These are phyloP conservation scores for Heliconius aoede DNA, from an alignment of 2,888 invertebrate genomes.

Conservation along the genomic window DNA sequence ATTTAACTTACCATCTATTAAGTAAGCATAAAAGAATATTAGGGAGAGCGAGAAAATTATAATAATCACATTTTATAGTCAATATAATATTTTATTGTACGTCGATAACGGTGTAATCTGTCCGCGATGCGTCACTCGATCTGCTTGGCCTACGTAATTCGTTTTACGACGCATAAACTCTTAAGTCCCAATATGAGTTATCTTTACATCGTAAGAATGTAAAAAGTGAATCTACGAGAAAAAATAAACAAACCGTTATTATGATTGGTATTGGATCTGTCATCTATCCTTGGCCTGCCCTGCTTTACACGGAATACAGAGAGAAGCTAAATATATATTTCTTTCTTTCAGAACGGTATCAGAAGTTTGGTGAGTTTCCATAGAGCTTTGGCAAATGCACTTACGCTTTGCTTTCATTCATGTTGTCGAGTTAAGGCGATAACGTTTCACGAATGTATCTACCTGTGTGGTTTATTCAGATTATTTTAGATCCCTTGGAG, in stretches of 20 bases:
- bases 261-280: constrained; percentile 7
- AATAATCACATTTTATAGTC: constrained; percentile 38
- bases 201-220: constrained; percentile 49
- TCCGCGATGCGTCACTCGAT: constrained; percentile 52
- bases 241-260: not conserved
- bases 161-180: constrained; percentile 61
- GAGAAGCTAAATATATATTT: not conserved
- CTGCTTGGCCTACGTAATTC: constrained; percentile 46
- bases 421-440: constrained; percentile 43
- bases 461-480: constrained; percentile 39
- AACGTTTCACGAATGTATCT: constrained; percentile 27
- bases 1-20: not conserved
- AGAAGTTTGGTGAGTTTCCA: not conserved
- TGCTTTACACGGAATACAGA: not conserved
- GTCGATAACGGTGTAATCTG: constrained; percentile 42
- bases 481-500: constrained; percentile 18
- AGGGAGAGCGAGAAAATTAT: constrained; percentile 20
- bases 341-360: not conserved
- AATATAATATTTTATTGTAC: constrained; percentile 42
- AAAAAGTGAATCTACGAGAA: constrained; percentile 37
- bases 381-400: constrained; percentile 37
- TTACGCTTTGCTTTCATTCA: constrained; percentile 40
- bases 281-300: not conserved
- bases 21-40: not conserved
- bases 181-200: constrained; percentile 58